Conservation (phyloP, 2,888 invertebrate genomes). For the Alviniconcha strummeri region DNA sequence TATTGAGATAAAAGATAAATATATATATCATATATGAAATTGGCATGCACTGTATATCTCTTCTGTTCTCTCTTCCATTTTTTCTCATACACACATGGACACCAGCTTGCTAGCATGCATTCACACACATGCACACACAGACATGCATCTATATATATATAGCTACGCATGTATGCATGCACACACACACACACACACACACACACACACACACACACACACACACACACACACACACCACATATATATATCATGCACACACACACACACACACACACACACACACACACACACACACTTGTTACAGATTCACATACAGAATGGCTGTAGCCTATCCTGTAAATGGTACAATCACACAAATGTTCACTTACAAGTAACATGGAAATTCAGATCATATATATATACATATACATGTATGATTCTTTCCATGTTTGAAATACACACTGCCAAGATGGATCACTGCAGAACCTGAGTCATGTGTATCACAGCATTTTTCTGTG, state of each 20-base stretch:
- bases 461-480: too few species aligned
- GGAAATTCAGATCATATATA: background rate
- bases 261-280: background rate
- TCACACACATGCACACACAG: too few species aligned
- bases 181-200: background rate
- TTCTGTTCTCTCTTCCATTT: too few species aligned
- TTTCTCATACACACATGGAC: too few species aligned
- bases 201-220: slow-evolving; percentile 4
- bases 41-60: too few species aligned
- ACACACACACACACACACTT: background rate
- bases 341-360: background rate
- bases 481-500: too few species aligned
- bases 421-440: too few species aligned
- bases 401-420: background rate
- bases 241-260: background rate
- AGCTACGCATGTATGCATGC: background rate
- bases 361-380: background rate
- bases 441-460: too few species aligned
- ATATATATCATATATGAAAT: too few species aligned
- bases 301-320: background rate
- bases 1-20: too few species aligned
- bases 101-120: too few species aligned
- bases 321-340: too few species aligned
- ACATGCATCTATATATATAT: background rate
- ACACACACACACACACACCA: background rate